Evolutionary conservation across 2,113 vertebrate species (phyloP).

Genomic region (Sclerurus mexicanus): DNA sequence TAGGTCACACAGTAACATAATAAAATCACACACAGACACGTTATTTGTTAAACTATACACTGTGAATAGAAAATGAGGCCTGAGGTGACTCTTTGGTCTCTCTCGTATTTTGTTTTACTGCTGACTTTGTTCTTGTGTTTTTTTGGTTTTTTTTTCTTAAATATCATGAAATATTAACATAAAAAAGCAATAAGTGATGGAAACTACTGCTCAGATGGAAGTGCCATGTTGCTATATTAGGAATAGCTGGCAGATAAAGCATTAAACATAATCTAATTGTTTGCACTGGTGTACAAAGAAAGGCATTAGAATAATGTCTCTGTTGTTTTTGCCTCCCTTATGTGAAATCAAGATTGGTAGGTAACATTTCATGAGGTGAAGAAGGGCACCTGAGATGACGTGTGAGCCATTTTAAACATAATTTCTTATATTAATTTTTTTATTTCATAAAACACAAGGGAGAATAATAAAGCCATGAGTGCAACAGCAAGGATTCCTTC

Average conservation of each 20-base stretch:
- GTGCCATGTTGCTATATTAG: not conserved
- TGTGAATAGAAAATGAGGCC: constrained; percentile 25
- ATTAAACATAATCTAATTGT: not conserved
- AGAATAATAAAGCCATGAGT: not conserved
- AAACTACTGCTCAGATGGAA: not conserved
- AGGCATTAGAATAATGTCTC: not conserved
- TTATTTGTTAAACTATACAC: constrained; percentile 22
- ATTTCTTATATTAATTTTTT: not conserved
- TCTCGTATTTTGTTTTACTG: not conserved
- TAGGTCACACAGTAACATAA: not conserved
- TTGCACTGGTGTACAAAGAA: not conserved
- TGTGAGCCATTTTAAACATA: not conserved
- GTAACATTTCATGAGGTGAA: not conserved
- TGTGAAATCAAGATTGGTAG: not conserved
- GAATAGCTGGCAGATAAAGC: not conserved
- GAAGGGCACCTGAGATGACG: not conserved
- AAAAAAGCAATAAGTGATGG: not conserved
- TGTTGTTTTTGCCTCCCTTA: not conserved
- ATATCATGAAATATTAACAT: not conserved
- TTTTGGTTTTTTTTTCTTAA: not conserved
- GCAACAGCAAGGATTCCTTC: not conserved
- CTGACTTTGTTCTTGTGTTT: constrained; percentile 10
- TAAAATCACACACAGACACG: constrained; percentile 7
- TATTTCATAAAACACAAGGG: not conserved
- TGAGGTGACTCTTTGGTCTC: not conserved